These are phyloP conservation scores for Lutraria rhynchaena DNA, from an alignment of 1,140 invertebrate species.

Conservation along the genomic window DNA sequence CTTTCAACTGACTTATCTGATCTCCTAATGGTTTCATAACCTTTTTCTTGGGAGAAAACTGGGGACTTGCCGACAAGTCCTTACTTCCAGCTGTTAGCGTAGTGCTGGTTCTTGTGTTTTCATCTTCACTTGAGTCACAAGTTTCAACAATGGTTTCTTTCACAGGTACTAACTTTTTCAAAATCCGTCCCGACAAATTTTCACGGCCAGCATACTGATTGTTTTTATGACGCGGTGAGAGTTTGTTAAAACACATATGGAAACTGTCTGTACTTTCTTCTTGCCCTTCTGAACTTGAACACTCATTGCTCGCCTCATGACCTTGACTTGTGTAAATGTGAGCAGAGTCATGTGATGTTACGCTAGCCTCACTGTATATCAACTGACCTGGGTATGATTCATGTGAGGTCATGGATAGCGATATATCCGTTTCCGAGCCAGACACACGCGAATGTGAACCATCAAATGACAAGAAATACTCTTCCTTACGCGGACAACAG, in stretches of 20 bases:
- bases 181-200: conserved; percentile 26
- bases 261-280: conserved; percentile 78
- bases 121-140: conserved; percentile 46
- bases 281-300: conserved; percentile 62
- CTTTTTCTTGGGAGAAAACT: conserved; percentile 10
- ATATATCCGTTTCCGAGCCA: conserved; percentile 73
- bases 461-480: conserved; percentile 78
- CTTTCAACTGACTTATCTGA: conserved; percentile 27
- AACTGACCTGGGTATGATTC: conserved; percentile 68
- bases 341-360: conserved; percentile 34
- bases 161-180: conserved; percentile 46
- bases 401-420: conserved; percentile 70
- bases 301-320: conserved; percentile 58
- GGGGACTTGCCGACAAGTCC: conserved; percentile 27
- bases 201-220: conserved; percentile 50
- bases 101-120: conserved; percentile 47
- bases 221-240: conserved; percentile 31
- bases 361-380: conserved; percentile 39
- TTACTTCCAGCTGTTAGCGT: conserved; percentile 54
- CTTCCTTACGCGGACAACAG: conserved; percentile 76
- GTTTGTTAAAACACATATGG: conserved; percentile 71
- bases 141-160: conserved; percentile 44
- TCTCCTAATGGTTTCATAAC: background rate
- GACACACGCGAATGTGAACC: conserved; percentile 68
- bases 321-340: conserved; percentile 63